Evolutionary conservation across 2,113 vertebrate species (phyloP).

Genomic region (Pseudopodoces humilis): DNA sequence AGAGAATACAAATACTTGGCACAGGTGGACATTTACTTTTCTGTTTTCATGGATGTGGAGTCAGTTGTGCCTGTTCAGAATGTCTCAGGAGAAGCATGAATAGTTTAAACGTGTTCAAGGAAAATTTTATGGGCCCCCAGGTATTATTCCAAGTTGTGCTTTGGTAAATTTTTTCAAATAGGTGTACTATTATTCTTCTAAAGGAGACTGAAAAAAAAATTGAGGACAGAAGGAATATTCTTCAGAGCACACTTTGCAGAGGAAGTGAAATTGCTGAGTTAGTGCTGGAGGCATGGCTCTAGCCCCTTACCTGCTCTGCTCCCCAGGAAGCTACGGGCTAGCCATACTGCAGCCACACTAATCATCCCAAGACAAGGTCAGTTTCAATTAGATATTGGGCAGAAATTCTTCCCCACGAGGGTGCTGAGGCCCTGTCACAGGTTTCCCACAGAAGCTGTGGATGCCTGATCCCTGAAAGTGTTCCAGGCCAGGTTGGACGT

Average conservation of each 20-base stretch:
- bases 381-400: background rate
- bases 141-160: slow-evolving; percentile 1
- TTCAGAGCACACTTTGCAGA: background rate
- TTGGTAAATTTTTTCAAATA: background rate
- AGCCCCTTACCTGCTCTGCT: accelerated
- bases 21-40: background rate
- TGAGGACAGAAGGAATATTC: background rate
- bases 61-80: background rate
- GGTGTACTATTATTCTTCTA: background rate
- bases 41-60: background rate
- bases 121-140: slow-evolving; percentile 37
- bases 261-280: background rate
- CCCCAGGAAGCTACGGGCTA: background rate
- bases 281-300: background rate
- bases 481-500: background rate
- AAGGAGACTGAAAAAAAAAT: background rate
- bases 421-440: background rate
- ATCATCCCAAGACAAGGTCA: background rate
- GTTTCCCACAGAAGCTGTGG: background rate
- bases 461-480: background rate
- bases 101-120: slow-evolving; percentile 43
- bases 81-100: background rate
- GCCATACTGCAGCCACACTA: accelerated
- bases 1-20: background rate
- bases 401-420: background rate